Evolutionary conservation across 2,888 invertebrate genomes (phyloP), one percentile per base, ranked within the genome.

Genomic region (Drosophila anomalata): DNA sequence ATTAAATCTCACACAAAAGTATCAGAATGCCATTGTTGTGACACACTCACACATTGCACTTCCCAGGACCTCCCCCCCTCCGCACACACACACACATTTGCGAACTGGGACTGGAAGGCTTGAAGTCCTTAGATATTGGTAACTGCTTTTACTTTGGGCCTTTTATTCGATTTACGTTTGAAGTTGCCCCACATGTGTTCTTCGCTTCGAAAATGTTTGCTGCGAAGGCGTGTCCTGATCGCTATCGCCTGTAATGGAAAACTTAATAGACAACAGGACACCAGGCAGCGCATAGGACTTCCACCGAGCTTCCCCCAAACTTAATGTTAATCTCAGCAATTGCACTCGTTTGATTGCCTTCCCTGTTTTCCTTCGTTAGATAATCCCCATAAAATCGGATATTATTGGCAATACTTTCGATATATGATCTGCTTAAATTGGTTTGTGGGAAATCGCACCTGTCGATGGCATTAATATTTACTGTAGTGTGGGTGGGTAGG

Each of bases 1-100:
- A 86, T 86, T 86, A 86, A 86, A 86, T 85, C 85, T 85, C 81
- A 85, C 83, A 85, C 85, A 87, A 86, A 85, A 85, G 87, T 87
- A 85, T 85, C 87, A 84, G 79, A 85, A 85, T 87, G 81, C 79
- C 78, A 87, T 85, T 85, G 85, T 87, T 87, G 85, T 84, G 81
- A 79, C 77, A 56, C 59, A 44, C 66, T 48, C 70, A 42, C 59
- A 58, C 55, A 56, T 39, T 57, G 73, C 63, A 63, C 51, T 51
- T 51, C 54, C 65, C 42, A 56, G 56, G 42, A 60, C 54, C 42
- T 50, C 12, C 41, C 50, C 31, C 20, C 33, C 26, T 11, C 20
- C 33, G 31, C 12, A 50, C 20, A 50, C 31, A 39, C 14, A 26
- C 31, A n/a, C 61, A 53, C 60, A 55, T 31, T 33, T 17, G 36